Percentiles rank a stretch among this genome's conserved stretches.
phyloP scores from a whole-genome alignment of 2,888 invertebrate genomes.

The Antheraea assamensis region DNA sequence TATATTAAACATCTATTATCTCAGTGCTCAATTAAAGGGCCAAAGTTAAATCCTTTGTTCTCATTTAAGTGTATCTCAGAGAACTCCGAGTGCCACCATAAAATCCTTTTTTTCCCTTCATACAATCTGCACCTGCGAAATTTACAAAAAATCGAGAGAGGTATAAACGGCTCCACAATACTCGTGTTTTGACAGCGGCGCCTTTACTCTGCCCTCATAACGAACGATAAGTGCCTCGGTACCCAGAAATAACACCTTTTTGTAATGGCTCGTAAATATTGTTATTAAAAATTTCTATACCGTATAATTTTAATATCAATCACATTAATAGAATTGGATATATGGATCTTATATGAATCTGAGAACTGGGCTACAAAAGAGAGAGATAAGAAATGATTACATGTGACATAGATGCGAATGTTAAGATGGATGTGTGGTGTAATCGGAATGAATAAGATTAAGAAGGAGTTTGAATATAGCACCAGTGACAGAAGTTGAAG shows the following conservation, averaged over 20 bases:
- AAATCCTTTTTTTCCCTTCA: constrained; percentile 64
- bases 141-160: constrained; percentile 42
- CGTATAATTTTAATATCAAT: neutral
- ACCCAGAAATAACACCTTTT: constrained; percentile 16
- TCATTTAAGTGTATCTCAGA: constrained; percentile 38
- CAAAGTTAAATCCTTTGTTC: constrained; percentile 18
- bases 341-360: too few species aligned
- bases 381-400: too few species aligned
- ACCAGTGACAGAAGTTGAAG: too few species aligned
- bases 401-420: too few species aligned
- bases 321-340: neutral
- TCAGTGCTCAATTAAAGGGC: neutral
- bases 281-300: neutral
- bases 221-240: constrained; percentile 45
- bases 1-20: too few species aligned
- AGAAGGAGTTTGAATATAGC: too few species aligned
- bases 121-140: constrained; percentile 64
- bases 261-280: neutral
- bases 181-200: constrained; percentile 72
- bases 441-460: too few species aligned
- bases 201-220: constrained; percentile 49
- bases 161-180: constrained; percentile 30
- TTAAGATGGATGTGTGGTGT: too few species aligned
- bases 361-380: too few species aligned
- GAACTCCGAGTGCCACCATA: constrained; percentile 69